Percentiles rank a stretch among this genome's conserved stretches.
Conservation (phyloP, 2,113 vertebrate genomes). For the Alexandromys fortis region DNA sequence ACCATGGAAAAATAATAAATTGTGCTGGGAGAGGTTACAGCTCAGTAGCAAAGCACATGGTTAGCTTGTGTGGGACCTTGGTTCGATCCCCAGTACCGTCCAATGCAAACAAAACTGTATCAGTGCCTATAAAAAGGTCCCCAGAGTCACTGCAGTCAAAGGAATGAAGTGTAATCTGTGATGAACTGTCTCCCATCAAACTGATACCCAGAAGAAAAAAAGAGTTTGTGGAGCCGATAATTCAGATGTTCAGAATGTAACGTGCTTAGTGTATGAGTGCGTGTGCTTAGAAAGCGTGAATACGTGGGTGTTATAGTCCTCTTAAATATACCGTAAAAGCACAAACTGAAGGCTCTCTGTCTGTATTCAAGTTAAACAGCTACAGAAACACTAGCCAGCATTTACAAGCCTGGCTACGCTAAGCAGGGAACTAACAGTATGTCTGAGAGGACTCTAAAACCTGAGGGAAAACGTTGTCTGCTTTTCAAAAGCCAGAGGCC, state of each 20-base stretch:
- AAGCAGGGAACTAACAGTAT: too few relatives aligned
- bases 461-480: background rate
- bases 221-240: background rate
- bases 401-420: background rate
- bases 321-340: background rate
- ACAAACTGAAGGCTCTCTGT: background rate
- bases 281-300: background rate
- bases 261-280: background rate
- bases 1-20: background rate
- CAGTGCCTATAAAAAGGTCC: background rate
- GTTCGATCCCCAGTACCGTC: background rate
- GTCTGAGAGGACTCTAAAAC: background rate
- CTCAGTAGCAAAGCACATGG: background rate
- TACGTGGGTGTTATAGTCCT: background rate
- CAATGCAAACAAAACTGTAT: background rate
- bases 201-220: background rate
- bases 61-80: too few relatives aligned
- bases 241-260: background rate
- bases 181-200: background rate
- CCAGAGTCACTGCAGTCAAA: background rate
- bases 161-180: background rate
- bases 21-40: background rate
- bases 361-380: background rate
- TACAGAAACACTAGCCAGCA: background rate
- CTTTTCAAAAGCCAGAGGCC: background rate